These are phyloP conservation scores for Ganaspis brasiliensis DNA, from an alignment of 2,888 invertebrate genomes.

Conservation along the genomic window DNA sequence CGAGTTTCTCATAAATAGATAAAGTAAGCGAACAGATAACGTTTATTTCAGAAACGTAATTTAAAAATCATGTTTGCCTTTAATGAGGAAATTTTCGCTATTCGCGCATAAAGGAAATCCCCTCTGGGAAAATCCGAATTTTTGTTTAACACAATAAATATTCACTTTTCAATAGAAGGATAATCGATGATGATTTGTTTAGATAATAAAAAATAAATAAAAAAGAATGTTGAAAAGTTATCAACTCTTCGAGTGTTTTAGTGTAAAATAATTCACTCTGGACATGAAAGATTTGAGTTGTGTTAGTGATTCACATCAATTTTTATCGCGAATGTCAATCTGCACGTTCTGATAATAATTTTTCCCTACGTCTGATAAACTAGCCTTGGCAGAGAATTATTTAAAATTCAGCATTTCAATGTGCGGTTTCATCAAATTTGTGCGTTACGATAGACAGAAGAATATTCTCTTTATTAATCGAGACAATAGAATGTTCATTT, in stretches of 20 bases:
- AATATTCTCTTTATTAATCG: too few relatives aligned
- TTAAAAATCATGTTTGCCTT: background rate
- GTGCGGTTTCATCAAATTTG: too few relatives aligned
- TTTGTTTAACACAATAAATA: background rate
- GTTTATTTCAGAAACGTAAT: slow-evolving; percentile 1
- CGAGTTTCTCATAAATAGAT: background rate
- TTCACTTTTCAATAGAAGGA: too few relatives aligned
- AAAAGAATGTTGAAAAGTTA: too few relatives aligned
- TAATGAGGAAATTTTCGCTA: background rate
- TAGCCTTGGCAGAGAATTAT: background rate
- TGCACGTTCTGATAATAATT: slow-evolving; percentile 32
- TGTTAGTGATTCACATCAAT: background rate
- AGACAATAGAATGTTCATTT: too few relatives aligned
- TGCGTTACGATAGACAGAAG: too few relatives aligned
- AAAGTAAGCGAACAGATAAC: slow-evolving; percentile 7
- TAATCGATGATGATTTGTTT: too few relatives aligned
- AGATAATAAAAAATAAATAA: too few relatives aligned
- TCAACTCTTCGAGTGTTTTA: too few relatives aligned
- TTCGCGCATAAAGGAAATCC: background rate
- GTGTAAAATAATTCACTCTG: too few relatives aligned
- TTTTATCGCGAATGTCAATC: slow-evolving; percentile 13
- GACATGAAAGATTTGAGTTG: too few relatives aligned
- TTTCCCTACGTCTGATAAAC: background rate
- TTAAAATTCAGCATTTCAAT: too few relatives aligned
- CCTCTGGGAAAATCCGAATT: background rate